A percentile compares a stretch with the other conserved stretches of the same genome.
These are phyloP conservation scores for Lucinisca nassula DNA, from an alignment of 2,888 invertebrate genomes.

Conservation along the genomic window DNA sequence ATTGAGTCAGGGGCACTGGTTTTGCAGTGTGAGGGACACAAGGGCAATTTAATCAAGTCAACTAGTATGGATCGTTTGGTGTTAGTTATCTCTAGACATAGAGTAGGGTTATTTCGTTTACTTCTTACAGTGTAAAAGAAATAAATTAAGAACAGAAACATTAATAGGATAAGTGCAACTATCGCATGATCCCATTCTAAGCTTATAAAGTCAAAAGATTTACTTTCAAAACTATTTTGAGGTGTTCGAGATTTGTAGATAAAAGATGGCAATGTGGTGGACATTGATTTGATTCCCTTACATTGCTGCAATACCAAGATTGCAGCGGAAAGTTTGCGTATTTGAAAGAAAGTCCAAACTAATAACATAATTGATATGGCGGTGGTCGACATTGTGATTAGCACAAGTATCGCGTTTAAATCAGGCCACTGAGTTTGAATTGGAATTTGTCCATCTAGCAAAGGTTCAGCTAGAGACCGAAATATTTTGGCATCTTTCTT, in stretches of 20 bases:
- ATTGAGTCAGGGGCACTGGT: no score
- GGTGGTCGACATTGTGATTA: neutral
- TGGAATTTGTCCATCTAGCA: neutral
- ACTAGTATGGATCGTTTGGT: neutral
- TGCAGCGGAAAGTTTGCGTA: neutral
- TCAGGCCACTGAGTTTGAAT: neutral
- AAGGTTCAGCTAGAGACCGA: neutral
- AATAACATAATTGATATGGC: neutral
- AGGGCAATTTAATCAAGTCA: neutral
- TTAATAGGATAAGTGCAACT: neutral
- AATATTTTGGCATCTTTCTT: constrained; percentile 11
- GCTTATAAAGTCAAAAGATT: neutral
- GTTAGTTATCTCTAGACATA: neutral
- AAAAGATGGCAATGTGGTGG: constrained; percentile 4
- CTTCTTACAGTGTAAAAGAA: neutral
- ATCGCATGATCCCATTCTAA: neutral
- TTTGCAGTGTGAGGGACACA: constrained; percentile 15
- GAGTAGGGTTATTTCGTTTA: neutral
- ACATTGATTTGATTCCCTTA: neutral
- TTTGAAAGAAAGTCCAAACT: neutral
- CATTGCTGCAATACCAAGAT: constrained; percentile 3
- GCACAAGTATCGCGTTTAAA: neutral
- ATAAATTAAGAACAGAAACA: neutral
- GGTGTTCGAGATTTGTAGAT: neutral
- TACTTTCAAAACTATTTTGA: neutral